Percentiles rank a stretch among this genome's conserved stretches.
Conservation (phyloP, 2,888 invertebrate species). For the Hydraecia micacea region DNA sequence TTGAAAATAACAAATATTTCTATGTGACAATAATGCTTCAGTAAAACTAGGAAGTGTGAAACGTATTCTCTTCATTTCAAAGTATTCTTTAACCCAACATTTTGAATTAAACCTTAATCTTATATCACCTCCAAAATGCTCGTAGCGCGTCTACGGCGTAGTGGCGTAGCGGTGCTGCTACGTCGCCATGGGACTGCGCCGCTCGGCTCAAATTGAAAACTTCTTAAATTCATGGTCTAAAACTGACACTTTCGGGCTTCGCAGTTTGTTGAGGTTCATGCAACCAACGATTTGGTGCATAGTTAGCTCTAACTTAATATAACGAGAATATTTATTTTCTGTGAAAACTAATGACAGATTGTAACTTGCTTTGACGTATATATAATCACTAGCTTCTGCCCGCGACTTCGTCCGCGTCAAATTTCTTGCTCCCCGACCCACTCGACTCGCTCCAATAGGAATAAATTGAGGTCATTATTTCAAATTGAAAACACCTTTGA, state of each 20-base stretch:
- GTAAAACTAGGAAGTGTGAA: neutral
- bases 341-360: neutral
- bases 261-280: neutral
- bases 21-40: neutral
- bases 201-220: slow-evolving; percentile 14
- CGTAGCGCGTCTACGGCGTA: slow-evolving; percentile 62
- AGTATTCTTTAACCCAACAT: neutral
- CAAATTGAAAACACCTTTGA: no score
- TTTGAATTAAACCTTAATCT: neutral
- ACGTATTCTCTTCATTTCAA: neutral
- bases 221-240: neutral
- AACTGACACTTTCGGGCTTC: neutral
- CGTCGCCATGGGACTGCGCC: slow-evolving; percentile 44
- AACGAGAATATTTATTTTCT: neutral
- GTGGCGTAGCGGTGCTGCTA: slow-evolving; percentile 32
- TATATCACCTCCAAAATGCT: neutral
- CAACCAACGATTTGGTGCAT: neutral
- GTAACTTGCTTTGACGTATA: neutral
- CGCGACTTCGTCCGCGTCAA: no score
- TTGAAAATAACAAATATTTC: neutral
- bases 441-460: no score
- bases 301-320: neutral
- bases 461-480: no score
- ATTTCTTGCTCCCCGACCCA: no score
- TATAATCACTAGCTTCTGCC: neutral